Evolutionary conservation across 2,113 vertebrate species (phyloP).

Genomic region (Halcyon senegalensis): DNA sequence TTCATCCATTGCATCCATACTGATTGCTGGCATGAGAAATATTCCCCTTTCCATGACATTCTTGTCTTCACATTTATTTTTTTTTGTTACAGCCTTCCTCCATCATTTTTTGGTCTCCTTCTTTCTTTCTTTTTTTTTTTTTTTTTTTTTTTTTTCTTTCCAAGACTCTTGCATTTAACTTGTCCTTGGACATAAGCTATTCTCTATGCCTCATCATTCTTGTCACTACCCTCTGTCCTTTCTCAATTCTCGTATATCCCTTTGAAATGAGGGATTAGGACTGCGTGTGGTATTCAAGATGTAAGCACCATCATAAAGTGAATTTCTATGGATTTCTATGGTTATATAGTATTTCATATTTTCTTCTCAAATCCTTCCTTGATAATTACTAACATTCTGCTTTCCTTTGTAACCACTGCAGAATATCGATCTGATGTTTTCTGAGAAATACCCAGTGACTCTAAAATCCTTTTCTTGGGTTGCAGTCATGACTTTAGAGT

Average conservation of each 20-base stretch:
- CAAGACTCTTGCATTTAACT: background rate
- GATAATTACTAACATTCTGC: conserved; percentile 22
- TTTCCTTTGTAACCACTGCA: background rate
- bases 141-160: background rate
- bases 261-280: conserved; percentile 49
- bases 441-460: conserved; percentile 37
- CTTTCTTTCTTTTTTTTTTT: background rate
- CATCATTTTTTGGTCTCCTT: background rate
- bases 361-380: conserved; percentile 44
- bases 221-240: background rate
- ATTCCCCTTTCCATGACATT: background rate
- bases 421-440: conserved; percentile 32
- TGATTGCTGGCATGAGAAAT: background rate
- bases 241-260: conserved; percentile 8
- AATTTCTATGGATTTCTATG: conserved; percentile 22
- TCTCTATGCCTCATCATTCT: background rate
- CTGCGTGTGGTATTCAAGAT: conserved; percentile 17
- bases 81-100: background rate
- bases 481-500: conserved; percentile 21
- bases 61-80: background rate
- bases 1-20: background rate
- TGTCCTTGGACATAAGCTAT: background rate
- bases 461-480: conserved; percentile 16
- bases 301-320: conserved; percentile 1
- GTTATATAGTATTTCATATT: background rate